phyloP scores from a whole-genome alignment of 2,888 invertebrate genomes.

The Diarsia dahlii region DNA sequence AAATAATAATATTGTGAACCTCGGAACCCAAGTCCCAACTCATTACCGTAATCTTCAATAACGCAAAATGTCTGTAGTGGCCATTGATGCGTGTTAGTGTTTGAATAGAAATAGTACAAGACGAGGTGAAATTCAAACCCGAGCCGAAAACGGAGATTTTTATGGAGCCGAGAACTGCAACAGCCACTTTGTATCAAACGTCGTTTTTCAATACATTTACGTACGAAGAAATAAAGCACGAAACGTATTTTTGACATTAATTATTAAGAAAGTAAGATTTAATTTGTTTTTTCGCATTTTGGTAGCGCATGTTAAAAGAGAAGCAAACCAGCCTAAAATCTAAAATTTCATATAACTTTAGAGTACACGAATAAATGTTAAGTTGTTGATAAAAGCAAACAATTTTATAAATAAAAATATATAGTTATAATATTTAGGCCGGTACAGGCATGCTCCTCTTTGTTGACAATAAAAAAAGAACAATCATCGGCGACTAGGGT shows the following conservation, averaged over 20 bases:
- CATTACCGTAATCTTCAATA: constrained; percentile 23
- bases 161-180: background rate
- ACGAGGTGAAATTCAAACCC: background rate
- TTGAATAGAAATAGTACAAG: constrained; percentile 5
- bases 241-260: background rate
- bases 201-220: background rate
- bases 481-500: too few species aligned
- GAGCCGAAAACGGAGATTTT: background rate
- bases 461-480: background rate
- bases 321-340: background rate
- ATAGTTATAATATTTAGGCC: background rate
- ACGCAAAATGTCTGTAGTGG: constrained; percentile 24
- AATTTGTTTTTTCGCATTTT: background rate
- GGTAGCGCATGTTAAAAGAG: background rate
- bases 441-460: background rate
- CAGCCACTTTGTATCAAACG: background rate
- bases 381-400: background rate
- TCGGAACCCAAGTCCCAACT: constrained; percentile 1
- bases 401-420: background rate
- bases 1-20: constrained; percentile 3
- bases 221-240: background rate
- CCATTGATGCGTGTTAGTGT: constrained; percentile 29
- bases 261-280: background rate
- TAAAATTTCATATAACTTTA: background rate
- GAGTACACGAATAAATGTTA: background rate